These are phyloP conservation scores for Hydroisotoma schaefferi DNA, from an alignment of 2,888 invertebrate species.

Conservation along the genomic window DNA sequence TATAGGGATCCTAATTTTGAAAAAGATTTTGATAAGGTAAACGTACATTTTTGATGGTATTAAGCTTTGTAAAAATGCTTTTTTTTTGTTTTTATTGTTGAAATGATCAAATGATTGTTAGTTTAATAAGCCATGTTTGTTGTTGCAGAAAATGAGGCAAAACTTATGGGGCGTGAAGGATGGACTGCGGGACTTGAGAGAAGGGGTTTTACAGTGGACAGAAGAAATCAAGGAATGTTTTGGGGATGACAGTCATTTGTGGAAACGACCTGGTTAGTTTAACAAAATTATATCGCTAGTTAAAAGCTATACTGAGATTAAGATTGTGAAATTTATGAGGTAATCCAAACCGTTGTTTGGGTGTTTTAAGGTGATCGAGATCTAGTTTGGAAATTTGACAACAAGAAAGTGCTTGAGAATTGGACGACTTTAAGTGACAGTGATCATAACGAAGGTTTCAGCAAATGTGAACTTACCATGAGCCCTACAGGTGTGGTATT, in stretches of 20 bases:
- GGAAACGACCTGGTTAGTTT: no score
- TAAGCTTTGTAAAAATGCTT: background rate
- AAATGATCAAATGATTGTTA: no score
- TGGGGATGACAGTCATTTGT: constrained; percentile 55
- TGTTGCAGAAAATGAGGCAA: constrained; percentile 18
- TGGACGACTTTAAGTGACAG: constrained; percentile 74
- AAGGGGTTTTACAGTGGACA: constrained; percentile 64
- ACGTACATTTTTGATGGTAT: background rate
- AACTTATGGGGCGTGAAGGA: constrained; percentile 50
- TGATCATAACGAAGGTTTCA: constrained; percentile 75
- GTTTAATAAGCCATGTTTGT: no score
- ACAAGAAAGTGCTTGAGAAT: constrained; percentile 61
- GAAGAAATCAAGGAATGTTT: constrained; percentile 65
- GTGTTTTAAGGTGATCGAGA: constrained; percentile 65
- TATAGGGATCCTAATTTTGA: constrained; percentile 55
- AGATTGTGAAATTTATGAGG: no score
- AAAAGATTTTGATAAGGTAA: constrained; percentile 50
- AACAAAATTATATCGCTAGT: no score
- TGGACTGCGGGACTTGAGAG: constrained; percentile 64
- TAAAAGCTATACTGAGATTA: no score
- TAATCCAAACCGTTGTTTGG: constrained; percentile 4
- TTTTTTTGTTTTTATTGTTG: no score
- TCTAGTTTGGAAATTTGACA: constrained; percentile 67
- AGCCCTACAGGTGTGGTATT: constrained; percentile 57
- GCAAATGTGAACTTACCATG: constrained; percentile 63